These are phyloP conservation scores for Agelas oroides DNA, from an alignment of 37 sponge, comb jelly and placozoan species.

Conservation along the genomic window DNA sequence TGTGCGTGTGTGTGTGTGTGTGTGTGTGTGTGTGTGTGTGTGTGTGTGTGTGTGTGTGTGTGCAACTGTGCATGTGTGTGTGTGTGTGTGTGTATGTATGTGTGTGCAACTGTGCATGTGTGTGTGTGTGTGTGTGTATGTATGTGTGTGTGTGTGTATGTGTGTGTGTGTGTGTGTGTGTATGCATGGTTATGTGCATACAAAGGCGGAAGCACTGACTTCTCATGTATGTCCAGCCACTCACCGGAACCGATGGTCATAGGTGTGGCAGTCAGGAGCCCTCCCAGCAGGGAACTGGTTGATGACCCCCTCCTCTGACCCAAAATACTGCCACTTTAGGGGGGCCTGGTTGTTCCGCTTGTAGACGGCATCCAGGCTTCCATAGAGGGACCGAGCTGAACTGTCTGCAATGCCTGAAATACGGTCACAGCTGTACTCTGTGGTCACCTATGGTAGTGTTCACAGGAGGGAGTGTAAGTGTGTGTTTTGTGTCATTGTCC, in stretches of 20 bases:
- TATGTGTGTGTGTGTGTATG: too few species aligned
- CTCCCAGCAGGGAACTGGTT: conserved; percentile 29
- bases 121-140: too few species aligned
- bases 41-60: too few species aligned
- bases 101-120: too few species aligned
- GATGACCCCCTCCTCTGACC: conserved; percentile 39
- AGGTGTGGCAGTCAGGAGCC: conserved; percentile 8
- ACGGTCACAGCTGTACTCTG: conserved; percentile 22
- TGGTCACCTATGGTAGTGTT: background rate
- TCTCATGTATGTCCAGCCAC: too few species aligned
- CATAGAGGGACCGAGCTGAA: conserved; percentile 20
- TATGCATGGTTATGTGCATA: too few species aligned
- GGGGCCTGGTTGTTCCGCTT: background rate
- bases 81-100: too few species aligned
- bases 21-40: too few species aligned
- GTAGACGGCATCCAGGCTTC: conserved; percentile 2
- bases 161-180: too few species aligned
- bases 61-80: too few species aligned
- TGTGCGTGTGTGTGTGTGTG: too few species aligned
- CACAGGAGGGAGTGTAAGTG: background rate
- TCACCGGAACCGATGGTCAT: conserved; percentile 59
- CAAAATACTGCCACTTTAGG: conserved; percentile 62
- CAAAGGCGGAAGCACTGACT: too few species aligned
- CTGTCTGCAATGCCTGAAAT: background rate
- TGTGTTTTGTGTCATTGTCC: background rate